phyloP scores from a whole-genome alignment of 2,888 invertebrate species.

The Eupithecia subumbrata region DNA sequence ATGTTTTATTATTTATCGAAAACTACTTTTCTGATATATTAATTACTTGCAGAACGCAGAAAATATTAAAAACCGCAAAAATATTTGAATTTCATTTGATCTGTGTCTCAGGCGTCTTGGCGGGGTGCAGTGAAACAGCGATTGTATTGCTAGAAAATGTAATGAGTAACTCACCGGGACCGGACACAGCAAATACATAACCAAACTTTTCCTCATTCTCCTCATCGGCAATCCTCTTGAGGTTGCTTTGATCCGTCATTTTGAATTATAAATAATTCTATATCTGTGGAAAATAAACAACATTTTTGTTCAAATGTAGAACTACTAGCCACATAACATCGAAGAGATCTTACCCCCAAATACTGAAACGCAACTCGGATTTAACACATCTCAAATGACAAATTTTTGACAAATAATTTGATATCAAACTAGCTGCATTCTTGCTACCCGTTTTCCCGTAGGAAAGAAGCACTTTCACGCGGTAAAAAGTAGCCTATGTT shows the following conservation, averaged over 20 bases:
- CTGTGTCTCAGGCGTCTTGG: neutral
- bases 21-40: too few relatives aligned
- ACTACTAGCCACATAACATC: neutral
- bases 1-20: too few relatives aligned
- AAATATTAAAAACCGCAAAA: too few relatives aligned
- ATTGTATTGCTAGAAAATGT: neutral
- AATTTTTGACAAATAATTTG: too few relatives aligned
- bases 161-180: constrained; percentile 90
- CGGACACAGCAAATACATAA: constrained; percentile 98
- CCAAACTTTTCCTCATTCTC: constrained; percentile 96
- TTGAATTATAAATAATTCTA: constrained; percentile 68
- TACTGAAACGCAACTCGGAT: too few relatives aligned
- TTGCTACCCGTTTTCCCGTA: too few relatives aligned
- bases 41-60: too few relatives aligned
- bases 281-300: constrained; percentile 46
- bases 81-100: too few relatives aligned
- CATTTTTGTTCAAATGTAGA: neutral
- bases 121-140: neutral
- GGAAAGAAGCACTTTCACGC: too few relatives aligned
- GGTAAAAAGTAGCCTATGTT: too few relatives aligned
- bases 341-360: neutral
- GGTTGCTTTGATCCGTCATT: constrained; percentile 83
- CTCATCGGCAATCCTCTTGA: constrained; percentile 91
- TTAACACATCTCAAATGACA: too few relatives aligned
- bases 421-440: too few relatives aligned